These are phyloP conservation scores for Parazoanthus swiftii DNA, from an alignment of 92 coral and sea anemone species.

Conservation along the genomic window DNA sequence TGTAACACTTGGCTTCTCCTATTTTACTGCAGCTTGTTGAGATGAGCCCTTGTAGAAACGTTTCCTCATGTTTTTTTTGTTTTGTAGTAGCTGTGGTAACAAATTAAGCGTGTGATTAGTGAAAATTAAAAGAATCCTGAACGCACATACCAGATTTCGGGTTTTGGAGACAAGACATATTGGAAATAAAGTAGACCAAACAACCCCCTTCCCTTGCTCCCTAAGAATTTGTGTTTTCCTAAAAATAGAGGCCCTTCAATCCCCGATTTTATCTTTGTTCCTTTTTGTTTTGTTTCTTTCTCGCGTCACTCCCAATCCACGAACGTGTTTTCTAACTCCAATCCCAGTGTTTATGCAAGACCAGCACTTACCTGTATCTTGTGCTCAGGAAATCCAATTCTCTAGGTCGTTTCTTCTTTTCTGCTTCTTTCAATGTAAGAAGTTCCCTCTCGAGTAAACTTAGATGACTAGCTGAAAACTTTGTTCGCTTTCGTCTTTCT, in stretches of 20 bases:
- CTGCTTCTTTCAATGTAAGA: constrained; percentile 24
- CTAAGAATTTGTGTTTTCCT: too few species aligned
- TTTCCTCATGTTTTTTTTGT: not conserved
- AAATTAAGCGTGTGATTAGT: too few species aligned
- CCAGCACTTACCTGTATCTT: constrained; percentile 16
- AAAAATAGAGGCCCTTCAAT: too few species aligned
- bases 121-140: too few species aligned
- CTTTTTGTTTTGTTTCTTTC: too few species aligned
- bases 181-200: too few species aligned
- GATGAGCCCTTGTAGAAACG: not conserved
- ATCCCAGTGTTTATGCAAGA: not conserved
- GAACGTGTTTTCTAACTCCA: not conserved
- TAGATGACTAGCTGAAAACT: constrained; percentile 17
- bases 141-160: too few species aligned
- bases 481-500: constrained; percentile 22
- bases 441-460: constrained; percentile 7
- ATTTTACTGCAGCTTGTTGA: not conserved
- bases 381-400: not conserved
- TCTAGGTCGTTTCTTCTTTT: not conserved
- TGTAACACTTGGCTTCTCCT: not conserved
- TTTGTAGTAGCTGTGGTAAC: too few species aligned
- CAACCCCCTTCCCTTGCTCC: too few species aligned
- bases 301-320: not conserved
- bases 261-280: too few species aligned
- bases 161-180: too few species aligned